phyloP scores from a whole-genome alignment of 2,888 invertebrate species.

The Ctenicera cuprea region DNA sequence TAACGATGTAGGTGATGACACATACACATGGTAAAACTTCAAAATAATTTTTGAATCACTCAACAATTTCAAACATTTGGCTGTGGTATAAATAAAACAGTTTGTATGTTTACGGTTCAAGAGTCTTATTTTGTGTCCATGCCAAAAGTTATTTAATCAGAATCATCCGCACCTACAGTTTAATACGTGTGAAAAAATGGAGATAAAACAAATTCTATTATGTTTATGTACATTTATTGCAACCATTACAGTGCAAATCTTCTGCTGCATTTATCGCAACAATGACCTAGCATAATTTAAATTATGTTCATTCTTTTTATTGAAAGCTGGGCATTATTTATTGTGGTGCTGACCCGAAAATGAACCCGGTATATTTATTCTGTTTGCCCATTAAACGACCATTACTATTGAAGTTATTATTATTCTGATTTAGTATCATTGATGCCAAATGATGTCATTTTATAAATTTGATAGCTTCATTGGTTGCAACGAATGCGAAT shows the following conservation, averaged over 20 bases:
- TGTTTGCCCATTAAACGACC: conserved; percentile 13
- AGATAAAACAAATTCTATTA: no score
- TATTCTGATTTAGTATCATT: conserved; percentile 39
- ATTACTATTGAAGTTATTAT: conserved; percentile 22
- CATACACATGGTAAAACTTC: background rate
- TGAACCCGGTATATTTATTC: conserved; percentile 10
- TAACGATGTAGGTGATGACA: background rate
- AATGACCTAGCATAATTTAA: conserved; percentile 21
- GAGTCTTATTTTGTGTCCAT: conserved; percentile 38
- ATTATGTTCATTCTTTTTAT: conserved; percentile 32
- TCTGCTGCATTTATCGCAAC: background rate
- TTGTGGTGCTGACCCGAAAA: conserved; percentile 30
- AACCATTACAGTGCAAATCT: background rate
- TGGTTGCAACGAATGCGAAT: conserved; percentile 1
- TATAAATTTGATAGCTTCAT: conserved; percentile 39
- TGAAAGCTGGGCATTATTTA: conserved; percentile 20
- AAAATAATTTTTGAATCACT: conserved; percentile 34
- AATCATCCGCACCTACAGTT: conserved; percentile 9
- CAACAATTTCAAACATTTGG: conserved; percentile 16
- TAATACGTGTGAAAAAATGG: no score
- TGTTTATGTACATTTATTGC: background rate
- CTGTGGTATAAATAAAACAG: background rate
- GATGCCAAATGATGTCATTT: conserved; percentile 40
- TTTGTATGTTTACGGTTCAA: conserved; percentile 39
- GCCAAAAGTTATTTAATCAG: conserved; percentile 38